These are phyloP conservation scores for Nephrotoma guestfalica DNA, from an alignment of 2,888 invertebrate species.

Conservation along the genomic window DNA sequence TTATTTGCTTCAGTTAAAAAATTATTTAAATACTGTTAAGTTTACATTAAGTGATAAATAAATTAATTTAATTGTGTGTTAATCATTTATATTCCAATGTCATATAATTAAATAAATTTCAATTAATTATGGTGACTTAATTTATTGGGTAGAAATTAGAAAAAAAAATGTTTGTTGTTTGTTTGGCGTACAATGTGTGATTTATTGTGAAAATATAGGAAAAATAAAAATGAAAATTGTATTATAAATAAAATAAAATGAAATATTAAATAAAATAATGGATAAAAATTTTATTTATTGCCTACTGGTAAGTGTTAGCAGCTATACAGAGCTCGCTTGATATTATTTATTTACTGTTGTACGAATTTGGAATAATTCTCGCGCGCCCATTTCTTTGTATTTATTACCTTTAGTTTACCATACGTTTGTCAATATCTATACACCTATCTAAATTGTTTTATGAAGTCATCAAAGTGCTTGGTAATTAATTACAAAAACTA, in stretches of 20 bases:
- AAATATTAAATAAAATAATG: background rate
- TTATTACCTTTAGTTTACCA: too few species aligned
- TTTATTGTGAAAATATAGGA: background rate
- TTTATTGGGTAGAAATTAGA: background rate
- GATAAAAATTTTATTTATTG: background rate
- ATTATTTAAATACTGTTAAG: too few species aligned
- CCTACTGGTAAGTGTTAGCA: background rate
- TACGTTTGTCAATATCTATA: background rate
- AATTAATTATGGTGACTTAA: background rate
- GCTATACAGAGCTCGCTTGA: background rate
- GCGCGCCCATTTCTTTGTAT: background rate
- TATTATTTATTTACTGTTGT: background rate
- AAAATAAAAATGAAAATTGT: background rate
- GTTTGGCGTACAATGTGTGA: background rate
- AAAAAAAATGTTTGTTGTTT: background rate
- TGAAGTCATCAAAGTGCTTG: background rate
- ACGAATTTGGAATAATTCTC: background rate
- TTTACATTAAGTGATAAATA: too few species aligned
- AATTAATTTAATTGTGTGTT: too few species aligned
- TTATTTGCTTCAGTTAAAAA: background rate
- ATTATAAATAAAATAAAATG: background rate
- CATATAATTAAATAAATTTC: background rate
- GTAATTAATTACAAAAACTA: background rate
- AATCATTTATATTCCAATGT: too few species aligned
- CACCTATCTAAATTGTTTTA: background rate